These are phyloP conservation scores for Gorsachius goisagi DNA, from an alignment of 2,113 vertebrate genomes.

Conservation along the genomic window DNA sequence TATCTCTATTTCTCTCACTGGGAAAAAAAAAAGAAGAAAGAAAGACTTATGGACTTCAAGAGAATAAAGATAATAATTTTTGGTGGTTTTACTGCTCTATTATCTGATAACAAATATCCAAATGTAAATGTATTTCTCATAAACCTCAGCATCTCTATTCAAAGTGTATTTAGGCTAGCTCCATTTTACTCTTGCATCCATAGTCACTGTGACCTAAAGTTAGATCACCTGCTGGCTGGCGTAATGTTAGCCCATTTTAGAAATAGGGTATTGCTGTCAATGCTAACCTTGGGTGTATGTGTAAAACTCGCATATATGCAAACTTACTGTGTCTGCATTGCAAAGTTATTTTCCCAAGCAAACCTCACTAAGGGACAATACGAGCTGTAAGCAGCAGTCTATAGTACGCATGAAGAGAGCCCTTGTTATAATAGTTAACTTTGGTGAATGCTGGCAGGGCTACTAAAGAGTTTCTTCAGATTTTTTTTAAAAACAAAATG, in stretches of 20 bases:
- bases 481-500: background rate
- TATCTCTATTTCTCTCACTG: background rate
- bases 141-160: background rate
- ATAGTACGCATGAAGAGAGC: background rate
- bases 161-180: background rate
- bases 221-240: background rate
- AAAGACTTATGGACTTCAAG: background rate
- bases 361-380: background rate
- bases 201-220: background rate
- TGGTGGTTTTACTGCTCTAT: background rate
- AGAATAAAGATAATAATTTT: background rate
- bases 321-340: background rate
- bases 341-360: background rate
- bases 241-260: background rate
- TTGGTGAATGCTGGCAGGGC: background rate
- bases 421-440: background rate
- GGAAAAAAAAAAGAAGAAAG: background rate
- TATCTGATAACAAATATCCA: background rate
- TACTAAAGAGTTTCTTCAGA: background rate
- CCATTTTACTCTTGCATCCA: background rate
- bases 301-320: background rate
- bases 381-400: background rate
- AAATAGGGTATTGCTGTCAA: background rate
- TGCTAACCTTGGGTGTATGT: background rate
- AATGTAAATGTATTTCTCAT: background rate